phyloP scores from a whole-genome alignment of 1,140 invertebrate genomes.

The Hirudo medicinalis region DNA sequence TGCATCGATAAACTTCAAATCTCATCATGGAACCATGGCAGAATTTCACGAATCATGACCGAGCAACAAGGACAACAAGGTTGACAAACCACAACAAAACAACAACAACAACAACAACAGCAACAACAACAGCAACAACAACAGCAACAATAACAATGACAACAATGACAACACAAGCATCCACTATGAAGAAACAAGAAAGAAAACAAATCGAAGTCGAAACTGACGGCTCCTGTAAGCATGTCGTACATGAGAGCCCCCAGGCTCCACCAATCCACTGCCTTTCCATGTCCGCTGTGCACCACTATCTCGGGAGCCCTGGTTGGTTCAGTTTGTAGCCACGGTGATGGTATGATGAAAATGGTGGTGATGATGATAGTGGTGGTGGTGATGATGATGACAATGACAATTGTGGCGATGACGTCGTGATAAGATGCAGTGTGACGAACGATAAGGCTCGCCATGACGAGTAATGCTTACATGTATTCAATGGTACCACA shows the following conservation, averaged over 20 bases:
- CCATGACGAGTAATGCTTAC: conserved; percentile 43
- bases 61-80: too few relatives aligned
- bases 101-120: too few relatives aligned
- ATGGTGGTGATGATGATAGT: neutral
- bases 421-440: neutral
- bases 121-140: too few relatives aligned
- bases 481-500: conserved; percentile 99
- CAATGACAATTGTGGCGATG: neutral
- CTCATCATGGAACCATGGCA: too few relatives aligned
- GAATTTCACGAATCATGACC: too few relatives aligned
- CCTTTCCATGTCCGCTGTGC: conserved; percentile 86
- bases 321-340: conserved; percentile 34
- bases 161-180: too few relatives aligned
- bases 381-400: neutral
- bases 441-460: too few relatives aligned
- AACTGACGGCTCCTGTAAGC: conserved; percentile 82
- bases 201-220: neutral
- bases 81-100: too few relatives aligned
- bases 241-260: conserved; percentile 97
- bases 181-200: too few relatives aligned
- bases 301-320: conserved; percentile 97
- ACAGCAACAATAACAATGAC: too few relatives aligned
- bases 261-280: conserved; percentile 98
- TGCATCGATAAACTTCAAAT: too few relatives aligned
- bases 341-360: neutral